Conservation (phyloP, 1,140 invertebrate genomes). For the Rhizoglyphus robini region DNA sequence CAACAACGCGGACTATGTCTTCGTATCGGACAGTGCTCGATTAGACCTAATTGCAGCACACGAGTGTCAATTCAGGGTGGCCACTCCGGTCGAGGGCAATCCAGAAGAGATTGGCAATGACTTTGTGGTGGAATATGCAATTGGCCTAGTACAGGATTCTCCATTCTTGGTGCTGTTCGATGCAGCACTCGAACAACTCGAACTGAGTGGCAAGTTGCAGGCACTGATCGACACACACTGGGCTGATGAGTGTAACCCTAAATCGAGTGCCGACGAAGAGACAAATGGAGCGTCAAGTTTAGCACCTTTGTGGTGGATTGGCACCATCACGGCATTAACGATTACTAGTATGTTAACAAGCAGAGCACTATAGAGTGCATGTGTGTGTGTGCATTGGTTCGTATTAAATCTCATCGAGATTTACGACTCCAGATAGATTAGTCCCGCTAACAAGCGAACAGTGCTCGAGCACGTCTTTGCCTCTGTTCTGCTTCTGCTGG, state of each 20-base stretch:
- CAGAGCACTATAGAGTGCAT: too few relatives aligned
- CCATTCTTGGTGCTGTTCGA: not conserved
- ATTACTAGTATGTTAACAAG: too few relatives aligned
- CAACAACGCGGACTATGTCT: not conserved
- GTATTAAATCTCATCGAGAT: too few relatives aligned
- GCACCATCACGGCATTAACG: too few relatives aligned
- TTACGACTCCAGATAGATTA: too few relatives aligned
- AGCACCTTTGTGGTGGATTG: too few relatives aligned
- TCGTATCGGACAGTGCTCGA: not conserved
- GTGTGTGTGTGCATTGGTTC: too few relatives aligned
- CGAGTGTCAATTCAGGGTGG: not conserved
- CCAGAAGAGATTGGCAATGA: not conserved
- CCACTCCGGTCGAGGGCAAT: not conserved
- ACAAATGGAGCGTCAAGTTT: not conserved
- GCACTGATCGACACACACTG: not conserved
- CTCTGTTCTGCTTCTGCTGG: too few relatives aligned
- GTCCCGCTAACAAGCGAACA: too few relatives aligned
- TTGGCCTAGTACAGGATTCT: not conserved
- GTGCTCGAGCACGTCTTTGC: too few relatives aligned
- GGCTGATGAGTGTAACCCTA: not conserved
- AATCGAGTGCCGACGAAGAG: not conserved
- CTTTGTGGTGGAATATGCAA: not conserved
- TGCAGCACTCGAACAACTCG: not conserved
- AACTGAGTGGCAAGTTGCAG: not conserved
- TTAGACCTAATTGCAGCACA: not conserved